phyloP scores from a whole-genome alignment of 2,888 invertebrate species.

The Acleris emargana region DNA sequence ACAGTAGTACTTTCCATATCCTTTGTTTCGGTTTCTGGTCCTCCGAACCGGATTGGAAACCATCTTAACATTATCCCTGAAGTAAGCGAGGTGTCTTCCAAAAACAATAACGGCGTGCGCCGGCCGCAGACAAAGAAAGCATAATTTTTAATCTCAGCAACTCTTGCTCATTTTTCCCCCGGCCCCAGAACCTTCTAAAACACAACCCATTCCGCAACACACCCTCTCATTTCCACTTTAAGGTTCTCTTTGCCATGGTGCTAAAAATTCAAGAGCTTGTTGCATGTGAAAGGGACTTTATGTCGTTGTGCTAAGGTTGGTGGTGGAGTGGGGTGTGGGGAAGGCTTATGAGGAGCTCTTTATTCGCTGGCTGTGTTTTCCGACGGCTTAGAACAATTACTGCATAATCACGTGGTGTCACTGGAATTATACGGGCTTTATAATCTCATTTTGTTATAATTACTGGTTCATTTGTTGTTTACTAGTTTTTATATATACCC shows the following conservation, averaged over 20 bases:
- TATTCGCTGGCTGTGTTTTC: constrained; percentile 7
- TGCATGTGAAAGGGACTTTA: constrained; percentile 49
- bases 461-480: too few species aligned
- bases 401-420: constrained; percentile 28
- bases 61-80: neutral
- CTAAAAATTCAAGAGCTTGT: neutral
- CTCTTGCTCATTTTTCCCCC: constrained; percentile 78
- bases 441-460: too few species aligned
- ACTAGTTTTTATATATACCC: too few species aligned
- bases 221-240: constrained; percentile 5
- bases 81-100: constrained; percentile 20
- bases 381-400: constrained; percentile 31
- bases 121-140: constrained; percentile 59
- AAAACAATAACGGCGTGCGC: constrained; percentile 36
- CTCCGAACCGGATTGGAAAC: constrained; percentile 1
- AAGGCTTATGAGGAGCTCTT: constrained; percentile 65
- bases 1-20: too few species aligned
- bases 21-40: neutral
- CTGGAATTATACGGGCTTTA: constrained; percentile 6
- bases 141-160: constrained; percentile 78
- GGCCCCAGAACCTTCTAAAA: neutral
- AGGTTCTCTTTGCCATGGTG: neutral
- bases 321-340: constrained; percentile 25
- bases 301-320: constrained; percentile 40
- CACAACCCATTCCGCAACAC: neutral